Percentiles rank a stretch among this genome's conserved stretches.
Evolutionary conservation across 1,140 invertebrate genomes (phyloP).

Genomic region (Cotesia chilonis): DNA sequence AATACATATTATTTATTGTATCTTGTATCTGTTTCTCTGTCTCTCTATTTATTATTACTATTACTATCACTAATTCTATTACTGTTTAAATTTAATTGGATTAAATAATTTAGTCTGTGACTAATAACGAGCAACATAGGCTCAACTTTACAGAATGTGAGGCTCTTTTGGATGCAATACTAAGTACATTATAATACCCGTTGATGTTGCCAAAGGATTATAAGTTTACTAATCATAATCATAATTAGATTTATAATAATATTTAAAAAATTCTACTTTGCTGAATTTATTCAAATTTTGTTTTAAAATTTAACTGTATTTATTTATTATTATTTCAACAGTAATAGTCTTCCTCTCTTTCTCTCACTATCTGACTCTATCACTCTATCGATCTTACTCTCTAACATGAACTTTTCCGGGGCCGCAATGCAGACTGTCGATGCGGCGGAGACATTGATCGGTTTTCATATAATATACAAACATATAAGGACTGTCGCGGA

Average conservation of each 20-base stretch:
- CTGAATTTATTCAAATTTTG: background rate
- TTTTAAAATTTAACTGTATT: background rate
- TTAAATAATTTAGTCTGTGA: too few species aligned
- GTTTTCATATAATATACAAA: conserved; percentile 9
- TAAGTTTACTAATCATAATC: conserved; percentile 2
- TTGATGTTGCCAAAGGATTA: conserved; percentile 11
- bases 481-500: conserved; percentile 39
- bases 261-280: too few species aligned
- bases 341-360: conserved; percentile 28
- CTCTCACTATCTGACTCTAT: conserved; percentile 38
- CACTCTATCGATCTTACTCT: conserved; percentile 34
- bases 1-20: too few species aligned
- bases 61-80: background rate
- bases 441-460: conserved; percentile 24
- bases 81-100: too few species aligned
- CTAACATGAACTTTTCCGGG: background rate
- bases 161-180: background rate
- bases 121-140: too few species aligned
- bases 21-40: conserved; percentile 10
- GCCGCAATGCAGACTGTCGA: conserved; percentile 32
- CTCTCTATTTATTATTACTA: background rate
- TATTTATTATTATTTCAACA: conserved; percentile 20
- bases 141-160: too few species aligned
- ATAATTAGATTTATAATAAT: background rate
- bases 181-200: background rate